Evolutionary conservation across 2,797 vertebrate species (phyloP).

Genomic region (Gymnoscopelus braueri): DNA sequence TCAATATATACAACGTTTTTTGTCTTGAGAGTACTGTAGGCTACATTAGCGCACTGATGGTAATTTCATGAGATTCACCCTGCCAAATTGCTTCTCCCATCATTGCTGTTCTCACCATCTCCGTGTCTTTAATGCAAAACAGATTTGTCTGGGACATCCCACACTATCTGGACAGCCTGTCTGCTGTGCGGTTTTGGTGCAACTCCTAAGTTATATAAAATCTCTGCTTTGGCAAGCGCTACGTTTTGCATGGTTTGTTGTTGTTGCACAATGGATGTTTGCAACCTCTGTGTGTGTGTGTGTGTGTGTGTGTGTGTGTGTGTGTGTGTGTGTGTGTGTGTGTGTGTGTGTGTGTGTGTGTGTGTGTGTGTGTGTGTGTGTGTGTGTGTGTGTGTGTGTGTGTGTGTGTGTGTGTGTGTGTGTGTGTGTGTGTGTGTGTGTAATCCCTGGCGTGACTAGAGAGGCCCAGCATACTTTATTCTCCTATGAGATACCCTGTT

Average conservation of each 20-base stretch:
- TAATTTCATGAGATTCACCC: constrained; percentile 32
- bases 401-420: no score
- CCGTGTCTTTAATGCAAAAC: constrained; percentile 59
- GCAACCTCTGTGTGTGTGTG: constrained; percentile 24
- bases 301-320: constrained; percentile 4
- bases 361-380: no score
- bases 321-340: no score
- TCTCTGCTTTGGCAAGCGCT: constrained; percentile 44
- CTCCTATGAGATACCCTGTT: no score
- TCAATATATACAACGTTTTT: constrained; percentile 1
- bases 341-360: no score
- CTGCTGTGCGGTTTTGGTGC: constrained; percentile 54
- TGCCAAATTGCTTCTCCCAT: constrained; percentile 18
- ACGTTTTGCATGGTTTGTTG: constrained; percentile 45
- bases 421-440: no score
- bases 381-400: no score
- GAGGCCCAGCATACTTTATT: no score
- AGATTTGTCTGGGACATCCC: constrained; percentile 52
- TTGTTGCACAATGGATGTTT: constrained; percentile 44
- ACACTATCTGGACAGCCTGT: constrained; percentile 38
- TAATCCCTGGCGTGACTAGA: no score
- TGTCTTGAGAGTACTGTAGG: constrained; percentile 16
- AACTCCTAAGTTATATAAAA: constrained; percentile 46
- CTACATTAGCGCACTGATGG: constrained; percentile 15
- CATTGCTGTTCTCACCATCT: constrained; percentile 40